Evolutionary conservation across 2,888 invertebrate species (phyloP).

Genomic region (Laothoe populi): DNA sequence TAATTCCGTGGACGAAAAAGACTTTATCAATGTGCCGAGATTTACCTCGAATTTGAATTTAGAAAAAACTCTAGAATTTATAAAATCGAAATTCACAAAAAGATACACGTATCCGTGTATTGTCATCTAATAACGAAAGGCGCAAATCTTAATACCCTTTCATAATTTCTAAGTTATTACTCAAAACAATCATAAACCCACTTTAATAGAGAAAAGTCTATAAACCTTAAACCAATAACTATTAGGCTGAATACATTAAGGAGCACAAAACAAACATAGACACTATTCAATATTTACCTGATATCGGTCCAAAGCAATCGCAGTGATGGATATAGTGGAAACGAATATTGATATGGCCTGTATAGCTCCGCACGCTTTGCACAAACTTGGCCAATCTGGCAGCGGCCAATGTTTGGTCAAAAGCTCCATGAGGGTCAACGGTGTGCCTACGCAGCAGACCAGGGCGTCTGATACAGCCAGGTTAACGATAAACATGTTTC

Average conservation of each 20-base stretch:
- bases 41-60: no score
- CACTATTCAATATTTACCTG: slow-evolving; percentile 80
- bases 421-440: slow-evolving; percentile 94
- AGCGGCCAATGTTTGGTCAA: slow-evolving; percentile 94
- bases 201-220: background rate
- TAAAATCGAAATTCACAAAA: no score
- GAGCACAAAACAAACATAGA: slow-evolving; percentile 5
- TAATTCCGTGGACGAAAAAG: no score
- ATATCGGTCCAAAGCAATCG: slow-evolving; percentile 94
- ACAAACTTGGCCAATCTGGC: slow-evolving; percentile 90
- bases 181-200: no score
- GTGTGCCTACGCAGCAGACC: slow-evolving; percentile 95
- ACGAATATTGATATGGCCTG: slow-evolving; percentile 97
- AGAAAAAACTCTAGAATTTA: no score
- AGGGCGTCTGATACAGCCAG: slow-evolving; percentile 93
- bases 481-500: slow-evolving; percentile 97
- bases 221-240: slow-evolving; percentile 1
- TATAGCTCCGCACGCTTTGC: slow-evolving; percentile 93
- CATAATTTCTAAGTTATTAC: no score
- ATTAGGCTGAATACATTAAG: background rate
- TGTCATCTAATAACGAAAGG: no score
- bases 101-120: no score
- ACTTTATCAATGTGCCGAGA: no score
- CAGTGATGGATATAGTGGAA: slow-evolving; percentile 96
- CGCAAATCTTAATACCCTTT: no score